Evolutionary conservation across 2,113 vertebrate species (phyloP).

Genomic region (Corydoras sp.): DNA sequence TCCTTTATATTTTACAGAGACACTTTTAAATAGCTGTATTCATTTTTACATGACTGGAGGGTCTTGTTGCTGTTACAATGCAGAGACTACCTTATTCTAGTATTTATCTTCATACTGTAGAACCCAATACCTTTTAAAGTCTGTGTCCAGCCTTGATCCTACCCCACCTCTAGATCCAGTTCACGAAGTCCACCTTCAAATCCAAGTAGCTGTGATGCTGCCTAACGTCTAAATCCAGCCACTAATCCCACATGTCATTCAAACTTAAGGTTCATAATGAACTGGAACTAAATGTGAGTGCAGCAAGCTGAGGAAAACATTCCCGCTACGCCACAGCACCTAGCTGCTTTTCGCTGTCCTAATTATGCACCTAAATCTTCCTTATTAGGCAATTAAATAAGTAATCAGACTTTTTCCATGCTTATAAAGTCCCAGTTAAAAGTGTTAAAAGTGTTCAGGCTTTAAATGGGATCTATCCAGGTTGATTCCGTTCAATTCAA

Average conservation of each 20-base stretch:
- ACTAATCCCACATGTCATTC: constrained; percentile 26
- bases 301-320: constrained; percentile 28
- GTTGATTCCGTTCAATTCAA: too few species aligned
- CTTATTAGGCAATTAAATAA: constrained; percentile 37
- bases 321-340: constrained; percentile 1
- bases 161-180: constrained; percentile 8
- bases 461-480: neutral
- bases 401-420: constrained; percentile 20
- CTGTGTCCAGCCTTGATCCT: constrained; percentile 1
- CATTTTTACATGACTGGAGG: constrained; percentile 1
- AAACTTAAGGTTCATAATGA: constrained; percentile 13
- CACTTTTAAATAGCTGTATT: too few species aligned
- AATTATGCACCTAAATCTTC: constrained; percentile 29
- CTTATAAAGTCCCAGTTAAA: constrained; percentile 6
- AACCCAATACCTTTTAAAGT: constrained; percentile 2
- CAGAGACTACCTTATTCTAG: neutral
- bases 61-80: constrained; percentile 2
- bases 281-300: constrained; percentile 8
- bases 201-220: constrained; percentile 14
- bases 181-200: constrained; percentile 27
- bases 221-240: neutral
- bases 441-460: neutral
- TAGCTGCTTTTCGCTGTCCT: constrained; percentile 5
- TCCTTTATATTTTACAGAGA: too few species aligned
- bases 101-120: constrained; percentile 12